A percentile compares a stretch with the other conserved stretches of the same genome.
Evolutionary conservation across 1,140 invertebrate genomes (phyloP).

Genomic region (Dermatophagoides farinae): DNA sequence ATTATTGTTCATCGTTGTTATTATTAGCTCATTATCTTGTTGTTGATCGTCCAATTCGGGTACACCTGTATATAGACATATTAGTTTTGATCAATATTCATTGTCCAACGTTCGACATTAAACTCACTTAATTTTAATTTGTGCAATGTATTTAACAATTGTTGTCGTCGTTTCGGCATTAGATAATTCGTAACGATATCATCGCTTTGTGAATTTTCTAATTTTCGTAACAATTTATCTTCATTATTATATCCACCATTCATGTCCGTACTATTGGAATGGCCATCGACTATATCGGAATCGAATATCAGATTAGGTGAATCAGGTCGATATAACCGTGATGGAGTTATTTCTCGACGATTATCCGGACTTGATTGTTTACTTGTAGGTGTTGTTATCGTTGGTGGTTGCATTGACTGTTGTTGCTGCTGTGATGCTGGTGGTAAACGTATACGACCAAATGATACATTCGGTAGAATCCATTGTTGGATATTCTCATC

Average conservation of each 20-base stretch:
- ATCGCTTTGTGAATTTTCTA: conserved; percentile 35
- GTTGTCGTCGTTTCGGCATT: conserved; percentile 39
- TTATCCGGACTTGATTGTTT: background rate
- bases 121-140: conserved; percentile 11
- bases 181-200: conserved; percentile 49
- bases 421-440: conserved; percentile 25
- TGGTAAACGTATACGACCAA: conserved; percentile 31
- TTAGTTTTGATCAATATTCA: background rate
- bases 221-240: conserved; percentile 29
- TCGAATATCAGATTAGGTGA: background rate
- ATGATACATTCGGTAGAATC: conserved; percentile 44
- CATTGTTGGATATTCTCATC: conserved; percentile 51
- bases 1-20: too few relatives aligned
- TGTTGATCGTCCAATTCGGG: too few relatives aligned
- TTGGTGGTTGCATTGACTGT: background rate
- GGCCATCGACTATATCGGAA: background rate
- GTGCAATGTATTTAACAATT: conserved; percentile 34
- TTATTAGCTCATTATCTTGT: too few relatives aligned
- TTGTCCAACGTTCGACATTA: background rate
- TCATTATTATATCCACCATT: background rate
- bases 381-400: background rate
- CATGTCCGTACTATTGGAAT: background rate
- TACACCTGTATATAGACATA: too few relatives aligned
- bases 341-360: background rate
- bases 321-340: conserved; percentile 3